Evolutionary conservation across 2,113 vertebrate species (phyloP), one percentile per base, ranked within the genome.

Genomic region (Siniperca chuatsi): DNA sequence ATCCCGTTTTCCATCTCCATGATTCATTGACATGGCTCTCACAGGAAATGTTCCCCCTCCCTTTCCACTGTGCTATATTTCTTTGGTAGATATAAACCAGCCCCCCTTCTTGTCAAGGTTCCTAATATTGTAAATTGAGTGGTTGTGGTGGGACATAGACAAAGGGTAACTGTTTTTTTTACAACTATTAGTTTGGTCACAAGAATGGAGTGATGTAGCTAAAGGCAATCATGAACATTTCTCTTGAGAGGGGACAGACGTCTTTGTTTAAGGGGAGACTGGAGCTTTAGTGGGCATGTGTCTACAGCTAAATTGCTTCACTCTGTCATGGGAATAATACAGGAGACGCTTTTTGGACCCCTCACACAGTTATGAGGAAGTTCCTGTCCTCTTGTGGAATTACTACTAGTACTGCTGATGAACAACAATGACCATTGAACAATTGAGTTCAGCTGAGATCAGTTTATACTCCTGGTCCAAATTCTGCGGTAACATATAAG

Each of bases 21-120:
- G 93, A 95, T 94, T 95, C 88, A 93, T 91, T 94, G 89, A 94
- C 93, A 84, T 66, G 80, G 67, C 74, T 84, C 60, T 78, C 78
- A 55, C 68, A 77, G 79, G 85, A 87, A 89, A 84, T 48, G 64
- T 73, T 74, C 9, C 87, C 84, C 81, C 83, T 79, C 83, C 79
- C 78, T 83, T 89, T 75, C 82, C 68, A 50, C 74, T 55, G 15
- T 8, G 44, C 72, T 58, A 21, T 40, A n/a, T 78, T 72, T 86
- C 58, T 50, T 64, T 81, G 35, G 67, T 54, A 64, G 83, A 77
- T 37, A 57, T 61, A 42, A 90, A 72, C 61, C 60, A 79, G 72
- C 46, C 60, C 6, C 29, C 54, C 25, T 68, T 25, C 50, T 83
- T 77, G 77, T 80, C 61, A 71, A 68, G 65, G 69, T 65, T 5